Conservation (phyloP, 2,113 vertebrate genomes). For the Dicentrarchus labrax region DNA sequence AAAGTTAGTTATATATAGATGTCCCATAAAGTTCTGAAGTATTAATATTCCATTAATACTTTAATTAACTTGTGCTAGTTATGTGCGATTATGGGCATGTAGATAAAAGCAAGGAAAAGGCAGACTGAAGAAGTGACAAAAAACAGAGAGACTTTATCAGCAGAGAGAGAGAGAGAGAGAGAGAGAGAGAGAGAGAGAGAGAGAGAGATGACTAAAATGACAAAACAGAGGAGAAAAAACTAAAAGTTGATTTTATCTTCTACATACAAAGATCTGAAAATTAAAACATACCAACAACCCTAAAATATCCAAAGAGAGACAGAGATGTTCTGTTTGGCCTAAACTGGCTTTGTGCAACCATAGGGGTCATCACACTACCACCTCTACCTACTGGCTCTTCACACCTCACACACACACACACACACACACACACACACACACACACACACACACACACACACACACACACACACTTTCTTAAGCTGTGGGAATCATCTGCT, state of each 20-base stretch:
- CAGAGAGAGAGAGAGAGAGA: neutral
- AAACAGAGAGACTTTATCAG: neutral
- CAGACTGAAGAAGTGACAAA: neutral
- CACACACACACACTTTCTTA: neutral
- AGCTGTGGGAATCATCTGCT: constrained; percentile 6
- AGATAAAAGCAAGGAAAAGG: neutral
- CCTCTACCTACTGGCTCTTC: neutral
- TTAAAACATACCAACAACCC: neutral
- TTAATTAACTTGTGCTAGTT: neutral
- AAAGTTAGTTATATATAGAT: neutral
- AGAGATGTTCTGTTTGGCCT: neutral
- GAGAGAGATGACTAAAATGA: neutral
- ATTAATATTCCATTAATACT: neutral
- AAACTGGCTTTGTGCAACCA: constrained; percentile 3
- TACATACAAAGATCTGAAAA: neutral
- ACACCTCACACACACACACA: constrained; percentile 12
- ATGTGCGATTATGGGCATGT: too few species aligned
- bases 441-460: constrained; percentile 1
- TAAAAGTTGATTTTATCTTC: neutral
- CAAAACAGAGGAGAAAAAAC: neutral
- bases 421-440: neutral
- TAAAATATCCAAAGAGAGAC: neutral
- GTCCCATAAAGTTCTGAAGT: neutral
- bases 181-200: neutral
- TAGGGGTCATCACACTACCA: neutral